Conservation (phyloP, 2,888 invertebrate genomes). For the Glyphotaelius pellucidus region DNA sequence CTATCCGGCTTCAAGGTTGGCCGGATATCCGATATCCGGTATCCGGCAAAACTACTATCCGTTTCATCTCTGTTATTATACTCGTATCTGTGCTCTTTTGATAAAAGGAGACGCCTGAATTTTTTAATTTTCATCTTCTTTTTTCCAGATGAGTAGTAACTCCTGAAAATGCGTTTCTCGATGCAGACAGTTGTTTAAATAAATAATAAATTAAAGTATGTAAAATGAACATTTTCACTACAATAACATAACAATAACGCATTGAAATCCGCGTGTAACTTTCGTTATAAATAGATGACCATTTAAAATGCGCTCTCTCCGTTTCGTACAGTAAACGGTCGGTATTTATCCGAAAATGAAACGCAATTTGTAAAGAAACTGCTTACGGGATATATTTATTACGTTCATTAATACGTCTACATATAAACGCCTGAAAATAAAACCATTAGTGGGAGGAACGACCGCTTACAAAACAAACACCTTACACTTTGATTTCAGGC, state of each 20-base stretch:
- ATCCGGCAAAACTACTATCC: no score
- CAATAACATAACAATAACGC: neutral
- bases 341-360: neutral
- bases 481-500: neutral
- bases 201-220: no score
- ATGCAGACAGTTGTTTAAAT: no score
- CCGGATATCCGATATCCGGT: no score
- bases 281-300: neutral
- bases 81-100: no score
- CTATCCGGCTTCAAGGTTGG: no score
- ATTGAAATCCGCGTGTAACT: neutral
- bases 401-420: constrained; percentile 30
- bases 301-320: neutral
- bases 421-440: constrained; percentile 21
- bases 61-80: no score
- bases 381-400: constrained; percentile 17
- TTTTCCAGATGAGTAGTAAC: no score
- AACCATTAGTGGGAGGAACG: neutral
- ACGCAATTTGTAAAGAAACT: constrained; percentile 6
- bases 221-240: no score
- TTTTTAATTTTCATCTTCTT: no score
- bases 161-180: no score
- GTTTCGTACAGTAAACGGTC: neutral
- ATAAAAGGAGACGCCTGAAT: no score
- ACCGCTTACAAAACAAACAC: neutral